Evolutionary conservation across 2,888 invertebrate genomes (phyloP), one percentile per base, ranked within the genome.

Genomic region (Diplazon laetatorius): DNA sequence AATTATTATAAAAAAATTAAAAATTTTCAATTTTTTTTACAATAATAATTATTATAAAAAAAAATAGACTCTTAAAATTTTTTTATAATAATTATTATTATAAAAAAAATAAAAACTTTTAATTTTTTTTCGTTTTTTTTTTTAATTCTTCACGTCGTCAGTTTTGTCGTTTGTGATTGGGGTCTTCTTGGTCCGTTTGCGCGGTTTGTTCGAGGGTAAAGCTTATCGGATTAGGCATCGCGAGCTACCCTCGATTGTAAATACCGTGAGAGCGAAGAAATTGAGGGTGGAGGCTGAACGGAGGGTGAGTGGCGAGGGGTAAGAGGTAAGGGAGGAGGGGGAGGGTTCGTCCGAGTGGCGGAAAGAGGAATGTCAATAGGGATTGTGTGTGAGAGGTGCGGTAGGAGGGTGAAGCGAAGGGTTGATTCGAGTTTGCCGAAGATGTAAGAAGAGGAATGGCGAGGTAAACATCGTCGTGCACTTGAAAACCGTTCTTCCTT

Each of bases 221-320:
- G 18, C 39, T 44, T 48, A 42, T 59, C 62, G 62, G 81, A 84
- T 85, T 83, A 84, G 82, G 84, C 86, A 87, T 85, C 84, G 82
- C n/a, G n/a, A n/a, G 85, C 85, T 85, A 87, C 86, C 86, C n/a
- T n/a, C 85, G 82, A 85, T 86, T 85, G 86, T 85, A 86, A 87
- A 87, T 83, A 86, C 80, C 57, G 55, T 20, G 18, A 25, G 57
- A 35, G 82, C 48, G 73, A 73, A 74, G 80, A 78, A n/a, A n/a
- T n/a, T 68, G 76, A 35, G 30, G 18, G 1, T 50, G 42, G 30
- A 57, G 16, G 39, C 14, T 6, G 22, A n/a, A 9, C 22, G 46
- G 37, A 22, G 25, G 25, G 35, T 35, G 30, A 62, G 48, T 30
- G 50, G 57, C 65, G 42, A 1, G 55, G 50, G 39, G 71, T 39